These are phyloP conservation scores for Aptenodytes forsteri DNA, from an alignment of 2,113 vertebrate species.

Conservation along the genomic window DNA sequence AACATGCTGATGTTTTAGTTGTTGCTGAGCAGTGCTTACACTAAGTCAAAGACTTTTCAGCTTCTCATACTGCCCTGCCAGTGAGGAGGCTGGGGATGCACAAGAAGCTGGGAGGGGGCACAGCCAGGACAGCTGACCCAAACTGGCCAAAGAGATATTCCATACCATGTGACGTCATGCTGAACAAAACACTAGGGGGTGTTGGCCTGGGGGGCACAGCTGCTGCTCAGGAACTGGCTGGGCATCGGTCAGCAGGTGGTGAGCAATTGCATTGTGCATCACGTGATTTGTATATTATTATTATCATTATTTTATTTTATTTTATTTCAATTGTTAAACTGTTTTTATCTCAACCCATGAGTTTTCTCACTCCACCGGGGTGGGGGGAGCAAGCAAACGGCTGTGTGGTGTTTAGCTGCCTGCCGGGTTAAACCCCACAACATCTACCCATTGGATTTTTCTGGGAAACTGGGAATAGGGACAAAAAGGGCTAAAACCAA, in stretches of 20 bases:
- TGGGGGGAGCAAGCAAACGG: neutral
- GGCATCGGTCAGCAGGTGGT: neutral
- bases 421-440: neutral
- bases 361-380: neutral
- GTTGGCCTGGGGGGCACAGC: neutral
- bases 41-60: neutral
- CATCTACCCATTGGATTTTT: neutral
- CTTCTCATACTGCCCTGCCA: neutral
- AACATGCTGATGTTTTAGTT: neutral
- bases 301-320: neutral
- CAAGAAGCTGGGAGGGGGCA: neutral
- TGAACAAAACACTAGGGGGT: neutral
- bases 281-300: neutral
- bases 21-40: neutral
- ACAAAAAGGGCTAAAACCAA: neutral
- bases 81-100: neutral
- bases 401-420: neutral
- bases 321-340: too few species aligned
- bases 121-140: neutral
- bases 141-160: neutral
- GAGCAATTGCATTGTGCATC: neutral
- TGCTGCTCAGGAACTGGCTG: neutral
- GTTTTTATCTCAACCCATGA: neutral
- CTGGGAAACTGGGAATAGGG: neutral
- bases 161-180: neutral